Conservation (phyloP, 2,113 vertebrate species). For the Pao palembangensis region DNA sequence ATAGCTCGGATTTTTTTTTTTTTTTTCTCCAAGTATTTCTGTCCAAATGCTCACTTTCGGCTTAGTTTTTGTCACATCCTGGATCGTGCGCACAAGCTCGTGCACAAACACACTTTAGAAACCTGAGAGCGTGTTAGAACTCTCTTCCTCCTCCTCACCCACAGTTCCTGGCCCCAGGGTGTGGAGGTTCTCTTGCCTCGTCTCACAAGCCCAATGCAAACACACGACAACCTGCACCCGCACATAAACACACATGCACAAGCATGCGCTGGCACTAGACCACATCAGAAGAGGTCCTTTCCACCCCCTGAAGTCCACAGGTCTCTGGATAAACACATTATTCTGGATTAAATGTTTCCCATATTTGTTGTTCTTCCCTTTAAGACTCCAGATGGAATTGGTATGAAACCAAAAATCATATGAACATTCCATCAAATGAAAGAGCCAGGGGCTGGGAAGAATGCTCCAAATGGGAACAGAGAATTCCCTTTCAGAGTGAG, state of each 20-base stretch:
- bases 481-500: conserved; percentile 68
- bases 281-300: conserved; percentile 74
- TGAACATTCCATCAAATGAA: conserved; percentile 60
- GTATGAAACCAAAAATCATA: conserved; percentile 71
- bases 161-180: conserved; percentile 69
- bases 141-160: conserved; percentile 63
- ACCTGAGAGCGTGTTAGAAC: conserved; percentile 62
- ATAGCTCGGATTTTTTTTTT: conserved; percentile 7
- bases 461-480: conserved; percentile 44
- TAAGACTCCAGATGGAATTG: conserved; percentile 75
- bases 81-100: conserved; percentile 30
- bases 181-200: conserved; percentile 56
- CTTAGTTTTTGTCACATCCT: conserved; percentile 44
- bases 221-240: conserved; percentile 44
- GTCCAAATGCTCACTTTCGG: conserved; percentile 19
- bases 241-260: conserved; percentile 29
- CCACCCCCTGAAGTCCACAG: conserved; percentile 54
- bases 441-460: conserved; percentile 45
- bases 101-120: conserved; percentile 53
- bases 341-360: conserved; percentile 79
- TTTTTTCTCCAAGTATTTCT: background rate
- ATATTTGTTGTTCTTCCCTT: conserved; percentile 77
- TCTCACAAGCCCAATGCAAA: conserved; percentile 74
- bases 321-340: conserved; percentile 75
- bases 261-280: conserved; percentile 61